Evolutionary conservation across 2,113 vertebrate genomes (phyloP), one percentile per base, ranked within the genome.

Genomic region (Halcyon malimbica): DNA sequence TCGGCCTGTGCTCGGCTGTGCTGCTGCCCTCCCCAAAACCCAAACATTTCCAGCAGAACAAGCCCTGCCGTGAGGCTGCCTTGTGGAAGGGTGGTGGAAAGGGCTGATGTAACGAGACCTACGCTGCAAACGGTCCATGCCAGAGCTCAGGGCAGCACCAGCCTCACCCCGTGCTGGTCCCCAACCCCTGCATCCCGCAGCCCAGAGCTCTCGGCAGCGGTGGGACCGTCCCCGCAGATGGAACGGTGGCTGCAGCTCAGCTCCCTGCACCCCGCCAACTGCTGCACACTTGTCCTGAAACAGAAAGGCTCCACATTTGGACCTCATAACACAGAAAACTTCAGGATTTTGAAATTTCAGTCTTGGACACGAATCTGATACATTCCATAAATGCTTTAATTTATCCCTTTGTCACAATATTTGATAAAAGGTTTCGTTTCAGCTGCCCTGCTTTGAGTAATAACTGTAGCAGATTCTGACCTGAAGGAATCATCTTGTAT

Each of bases 331-430:
- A 5, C 48, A 44, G 88, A 85, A 79, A 94, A 94, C 8, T 5
- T 64, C 75, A 57, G 88, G 94, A 83, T 92, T 94, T 95, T n/a
- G 85, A 90, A 94, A 88, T 88, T 83, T 80, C 90, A 37, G 70
- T 69, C 94, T 95, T 95, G 96, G 92, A 93, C 89, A 69, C 71
- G 14, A 97, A 94, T 96, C 95, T 94, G 94, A 95, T 92, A 29
- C 95, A 95, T 97, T 96, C 96, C 96, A 74, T 42, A 83, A 92
- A 95, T 95, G 92, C 82, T 93, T 96, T 80, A 88, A 80, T 95
- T 92, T 77, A 94, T 97, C 95, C 92, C 79, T 93, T 92, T 83
- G 94, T 96, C 95, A 92, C 95, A 85, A 90, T 67, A 62, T 75
- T 83, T 21, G 88, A 90, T 90, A 82, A 92, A 90, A 85, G 82